These are phyloP conservation scores for Andrena praecox DNA, from an alignment of 2,888 invertebrate species.

Conservation along the genomic window DNA sequence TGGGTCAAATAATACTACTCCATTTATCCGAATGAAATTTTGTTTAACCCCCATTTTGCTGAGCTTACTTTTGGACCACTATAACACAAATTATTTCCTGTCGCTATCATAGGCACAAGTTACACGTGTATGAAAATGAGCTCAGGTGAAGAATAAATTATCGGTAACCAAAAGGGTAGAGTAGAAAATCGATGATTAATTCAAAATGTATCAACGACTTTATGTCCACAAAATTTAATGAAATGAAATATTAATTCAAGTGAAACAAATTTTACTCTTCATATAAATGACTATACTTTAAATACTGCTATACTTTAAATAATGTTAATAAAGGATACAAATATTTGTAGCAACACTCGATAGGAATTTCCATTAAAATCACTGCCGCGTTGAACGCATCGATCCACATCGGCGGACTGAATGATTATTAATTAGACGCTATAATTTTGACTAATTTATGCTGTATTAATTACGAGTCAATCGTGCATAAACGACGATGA, in stretches of 20 bases:
- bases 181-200: no score
- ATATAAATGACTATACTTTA: no score
- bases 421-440: neutral
- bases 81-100: no score
- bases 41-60: neutral
- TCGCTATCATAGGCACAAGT: no score
- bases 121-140: no score
- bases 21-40: neutral
- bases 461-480: slow-evolving; percentile 7
- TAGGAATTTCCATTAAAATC: neutral
- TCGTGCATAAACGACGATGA: neutral
- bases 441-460: neutral
- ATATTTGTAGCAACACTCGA: neutral
- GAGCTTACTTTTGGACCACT: no score
- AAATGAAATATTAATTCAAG: neutral
- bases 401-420: neutral
- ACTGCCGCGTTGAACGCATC: slow-evolving; percentile 19
- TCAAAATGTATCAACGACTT: no score
- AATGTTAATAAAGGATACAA: neutral
- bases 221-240: neutral
- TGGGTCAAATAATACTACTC: no score
- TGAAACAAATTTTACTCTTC: no score
- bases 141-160: neutral
- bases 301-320: neutral
- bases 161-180: neutral